Evolutionary conservation across 2,888 invertebrate genomes (phyloP).

Genomic region (Chesias legatella): DNA sequence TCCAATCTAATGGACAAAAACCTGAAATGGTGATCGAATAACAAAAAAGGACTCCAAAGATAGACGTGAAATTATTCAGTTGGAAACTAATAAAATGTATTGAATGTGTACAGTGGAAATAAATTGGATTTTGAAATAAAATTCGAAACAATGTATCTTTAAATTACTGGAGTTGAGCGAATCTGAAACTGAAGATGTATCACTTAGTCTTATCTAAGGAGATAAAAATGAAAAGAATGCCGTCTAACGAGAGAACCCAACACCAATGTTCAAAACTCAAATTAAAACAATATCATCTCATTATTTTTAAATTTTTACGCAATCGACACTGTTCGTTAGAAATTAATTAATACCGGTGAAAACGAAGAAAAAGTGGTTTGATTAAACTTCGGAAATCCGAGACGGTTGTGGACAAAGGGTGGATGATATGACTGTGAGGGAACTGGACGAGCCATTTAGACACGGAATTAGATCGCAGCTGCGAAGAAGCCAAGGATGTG

Average conservation of each 20-base stretch:
- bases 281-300: conserved; percentile 38
- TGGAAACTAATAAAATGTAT: conserved; percentile 17
- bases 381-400: conserved; percentile 70
- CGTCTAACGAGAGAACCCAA: too few relatives aligned
- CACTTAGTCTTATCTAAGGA: too few relatives aligned
- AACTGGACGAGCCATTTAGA: background rate
- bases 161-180: too few relatives aligned
- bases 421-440: conserved; percentile 23
- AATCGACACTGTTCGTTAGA: conserved; percentile 65
- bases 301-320: conserved; percentile 61
- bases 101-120: conserved; percentile 8
- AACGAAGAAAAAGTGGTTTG: conserved; percentile 54
- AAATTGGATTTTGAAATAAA: conserved; percentile 19
- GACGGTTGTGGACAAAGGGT: conserved; percentile 67
- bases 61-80: conserved; percentile 25
- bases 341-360: conserved; percentile 68
- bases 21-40: conserved; percentile 48
- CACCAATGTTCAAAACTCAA: conserved; percentile 15
- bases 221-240: too few relatives aligned
- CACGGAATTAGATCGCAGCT: background rate
- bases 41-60: conserved; percentile 53
- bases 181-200: too few relatives aligned
- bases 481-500: too few relatives aligned
- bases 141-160: too few relatives aligned
- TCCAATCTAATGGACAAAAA: conserved; percentile 49